phyloP scores from a whole-genome alignment of 2,888 invertebrate species.

The Bursaphelenchus okinawaensis region DNA sequence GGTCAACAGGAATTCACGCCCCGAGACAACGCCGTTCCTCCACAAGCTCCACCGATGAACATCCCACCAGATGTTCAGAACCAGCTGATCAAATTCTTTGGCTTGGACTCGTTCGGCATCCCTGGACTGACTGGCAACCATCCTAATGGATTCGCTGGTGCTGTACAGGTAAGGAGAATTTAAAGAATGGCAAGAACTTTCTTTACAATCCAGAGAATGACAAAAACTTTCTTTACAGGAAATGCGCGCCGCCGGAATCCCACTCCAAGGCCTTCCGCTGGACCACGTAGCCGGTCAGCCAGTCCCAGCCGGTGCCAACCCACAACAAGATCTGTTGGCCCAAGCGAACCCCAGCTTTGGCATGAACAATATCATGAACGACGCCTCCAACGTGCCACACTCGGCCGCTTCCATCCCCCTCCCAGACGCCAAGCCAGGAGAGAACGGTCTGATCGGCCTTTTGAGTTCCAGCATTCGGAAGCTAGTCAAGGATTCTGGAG shows the following conservation, averaged over 20 bases:
- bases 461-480: constrained; percentile 55
- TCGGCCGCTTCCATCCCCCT: constrained; percentile 36
- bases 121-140: constrained; percentile 56
- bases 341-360: constrained; percentile 56
- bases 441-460: constrained; percentile 56
- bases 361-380: constrained; percentile 40
- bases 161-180: constrained; percentile 45
- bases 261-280: constrained; percentile 50
- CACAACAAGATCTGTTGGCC: constrained; percentile 29
- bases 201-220: constrained; percentile 12
- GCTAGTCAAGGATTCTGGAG: constrained; percentile 56
- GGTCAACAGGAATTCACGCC: constrained; percentile 20
- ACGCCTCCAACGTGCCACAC: constrained; percentile 44
- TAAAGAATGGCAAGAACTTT: too few relatives aligned
- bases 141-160: constrained; percentile 55
- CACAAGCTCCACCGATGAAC: constrained; percentile 52
- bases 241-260: constrained; percentile 53
- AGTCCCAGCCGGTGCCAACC: constrained; percentile 17
- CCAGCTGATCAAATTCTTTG: constrained; percentile 57
- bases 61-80: constrained; percentile 57
- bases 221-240: constrained; percentile 30
- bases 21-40: constrained; percentile 24
- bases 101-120: constrained; percentile 57
- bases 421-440: constrained; percentile 55
- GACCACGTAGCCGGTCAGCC: constrained; percentile 44